Evolutionary conservation across 2,888 invertebrate genomes (phyloP), one percentile per base, ranked within the genome.

Genomic region (Chrysolina americana): DNA sequence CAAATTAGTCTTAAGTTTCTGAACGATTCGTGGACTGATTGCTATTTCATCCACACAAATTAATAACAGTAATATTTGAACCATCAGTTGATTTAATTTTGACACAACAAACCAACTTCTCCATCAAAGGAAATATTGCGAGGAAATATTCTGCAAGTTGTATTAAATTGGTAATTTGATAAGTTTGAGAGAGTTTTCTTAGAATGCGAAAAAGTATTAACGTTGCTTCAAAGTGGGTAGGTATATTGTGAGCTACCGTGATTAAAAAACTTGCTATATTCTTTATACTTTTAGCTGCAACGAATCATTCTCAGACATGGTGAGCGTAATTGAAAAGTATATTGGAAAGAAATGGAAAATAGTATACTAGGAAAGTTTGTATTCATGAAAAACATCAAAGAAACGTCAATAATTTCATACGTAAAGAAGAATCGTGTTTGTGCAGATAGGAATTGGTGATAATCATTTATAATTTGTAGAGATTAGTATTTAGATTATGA

Each of bases 101-200:
- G 15, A 11, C 11, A 21, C 15, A 59, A 59, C 13, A 10, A 59
- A 11, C 13, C 9, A 36, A 59, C 59, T 59, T 59, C n/a, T 23
- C 13, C 36, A n/a, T 36, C 10, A 11, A 28, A n/a, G 15, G 28
- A 28, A 59, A 53, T 50, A 68, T 53, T 50, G 56, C 36, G 19
- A 48, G 68, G 41, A 68, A 50, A 56, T 53, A 53, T 15, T 68
- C 21, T 41, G 41, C 41, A 53, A 72, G 66, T 72, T 66, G 53
- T 65, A 73, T 73, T 73, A 73, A 73, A 73, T 73, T 70, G 23
- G 56, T 65, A 73, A 69, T 56, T 65, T 69, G 56, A 63, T 59
- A 73, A 70, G 53, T 73, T 73, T 73, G 62, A 70, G 70, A 59
- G 65, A 73, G 69, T 73, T 73, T 73, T 23, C 59, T 65, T 28